phyloP scores from a whole-genome alignment of 1,140 invertebrate genomes.

The Pogonomyrmex barbatus region DNA sequence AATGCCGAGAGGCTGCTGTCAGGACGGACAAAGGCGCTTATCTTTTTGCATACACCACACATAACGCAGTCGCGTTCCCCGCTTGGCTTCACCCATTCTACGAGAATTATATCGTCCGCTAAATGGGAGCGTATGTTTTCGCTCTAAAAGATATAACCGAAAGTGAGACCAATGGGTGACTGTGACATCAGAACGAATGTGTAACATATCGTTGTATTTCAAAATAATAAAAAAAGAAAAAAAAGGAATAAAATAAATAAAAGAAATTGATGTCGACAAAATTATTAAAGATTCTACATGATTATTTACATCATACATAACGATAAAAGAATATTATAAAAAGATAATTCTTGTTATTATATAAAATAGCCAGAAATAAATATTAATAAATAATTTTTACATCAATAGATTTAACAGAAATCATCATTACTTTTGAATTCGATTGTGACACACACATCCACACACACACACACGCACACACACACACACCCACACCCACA shows the following conservation, averaged over 20 bases:
- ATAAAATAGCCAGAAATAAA: background rate
- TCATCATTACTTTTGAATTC: too few relatives aligned
- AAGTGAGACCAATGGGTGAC: conserved; percentile 24
- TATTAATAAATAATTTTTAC: background rate
- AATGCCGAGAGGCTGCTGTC: conserved; percentile 61
- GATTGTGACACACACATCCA: too few relatives aligned
- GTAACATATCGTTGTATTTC: background rate
- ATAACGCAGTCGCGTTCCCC: background rate
- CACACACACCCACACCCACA: background rate
- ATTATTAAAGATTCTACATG: background rate
- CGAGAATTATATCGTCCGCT: background rate
- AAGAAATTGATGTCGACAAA: background rate
- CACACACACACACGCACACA: too few relatives aligned
- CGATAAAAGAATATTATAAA: background rate
- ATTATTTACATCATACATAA: background rate
- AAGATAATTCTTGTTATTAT: background rate
- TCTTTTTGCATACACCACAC: conserved; percentile 61
- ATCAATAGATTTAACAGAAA: background rate
- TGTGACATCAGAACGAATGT: background rate
- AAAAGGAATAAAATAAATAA: background rate
- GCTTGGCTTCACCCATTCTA: conserved; percentile 1
- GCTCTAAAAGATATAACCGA: conserved; percentile 6
- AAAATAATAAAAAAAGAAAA: background rate
- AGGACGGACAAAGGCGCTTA: conserved; percentile 71
- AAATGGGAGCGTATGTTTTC: conserved; percentile 2